These are phyloP conservation scores for Phytoseiulus persimilis DNA, from an alignment of 2,888 invertebrate species.

Conservation along the genomic window DNA sequence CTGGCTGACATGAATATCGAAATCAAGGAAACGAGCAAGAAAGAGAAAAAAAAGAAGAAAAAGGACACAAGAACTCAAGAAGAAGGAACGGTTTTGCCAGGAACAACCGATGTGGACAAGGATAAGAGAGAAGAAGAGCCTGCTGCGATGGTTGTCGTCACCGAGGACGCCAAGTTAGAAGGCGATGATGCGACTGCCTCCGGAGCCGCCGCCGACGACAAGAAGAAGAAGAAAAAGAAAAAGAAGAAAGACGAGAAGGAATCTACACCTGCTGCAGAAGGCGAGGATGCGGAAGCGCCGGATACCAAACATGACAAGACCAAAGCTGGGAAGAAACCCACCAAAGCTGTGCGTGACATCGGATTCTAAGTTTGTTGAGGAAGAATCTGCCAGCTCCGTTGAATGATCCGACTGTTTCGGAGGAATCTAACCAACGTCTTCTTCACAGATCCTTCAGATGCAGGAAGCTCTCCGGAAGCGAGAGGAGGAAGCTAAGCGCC, in stretches of 20 bases:
- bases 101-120: conserved; percentile 12
- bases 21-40: conserved; percentile 40
- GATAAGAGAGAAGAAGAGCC: conserved; percentile 38
- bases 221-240: conserved; percentile 41
- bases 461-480: conserved; percentile 63
- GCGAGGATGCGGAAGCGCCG: conserved; percentile 41
- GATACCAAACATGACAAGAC: conserved; percentile 57
- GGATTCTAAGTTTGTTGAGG: conserved; percentile 47
- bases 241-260: conserved; percentile 39
- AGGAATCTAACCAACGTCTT: background rate
- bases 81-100: conserved; percentile 49
- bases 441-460: conserved; percentile 68
- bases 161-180: background rate
- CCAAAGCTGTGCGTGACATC: conserved; percentile 54
- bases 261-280: conserved; percentile 25
- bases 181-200: background rate
- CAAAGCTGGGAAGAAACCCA: conserved; percentile 69
- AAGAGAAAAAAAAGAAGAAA: conserved; percentile 54
- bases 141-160: conserved; percentile 9
- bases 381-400: background rate
- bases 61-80: conserved; percentile 39
- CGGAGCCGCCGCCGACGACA: conserved; percentile 14
- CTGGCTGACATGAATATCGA: conserved; percentile 40
- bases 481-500: conserved; percentile 59
- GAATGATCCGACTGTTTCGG: background rate